Evolutionary conservation across 2,113 vertebrate genomes (phyloP).

Genomic region (Eretmochelys imbricata): DNA sequence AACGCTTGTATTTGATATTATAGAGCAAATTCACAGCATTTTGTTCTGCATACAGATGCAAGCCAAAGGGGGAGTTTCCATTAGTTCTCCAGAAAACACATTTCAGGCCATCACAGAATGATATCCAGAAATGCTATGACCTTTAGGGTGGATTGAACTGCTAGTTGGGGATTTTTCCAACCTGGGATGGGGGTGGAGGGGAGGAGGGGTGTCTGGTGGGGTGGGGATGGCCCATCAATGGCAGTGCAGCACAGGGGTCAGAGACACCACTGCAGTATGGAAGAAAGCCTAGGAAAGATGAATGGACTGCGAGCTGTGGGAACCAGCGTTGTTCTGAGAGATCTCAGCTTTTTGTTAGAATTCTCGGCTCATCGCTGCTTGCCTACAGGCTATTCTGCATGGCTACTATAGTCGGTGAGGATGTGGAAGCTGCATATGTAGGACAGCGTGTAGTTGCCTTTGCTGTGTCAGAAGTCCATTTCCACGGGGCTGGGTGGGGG

Average conservation of each 20-base stretch:
- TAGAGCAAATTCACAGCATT: conserved; percentile 17
- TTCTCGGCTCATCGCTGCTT: not conserved
- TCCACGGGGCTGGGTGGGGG: not conserved
- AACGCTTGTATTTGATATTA: conserved; percentile 45
- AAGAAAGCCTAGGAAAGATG: not conserved
- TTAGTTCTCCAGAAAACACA: not conserved
- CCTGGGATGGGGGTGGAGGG: not conserved
- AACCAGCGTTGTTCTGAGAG: not conserved
- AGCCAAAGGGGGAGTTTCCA: not conserved
- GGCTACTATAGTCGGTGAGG: not conserved
- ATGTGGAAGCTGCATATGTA: not conserved
- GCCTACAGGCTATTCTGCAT: not conserved
- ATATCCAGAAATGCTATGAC: not conserved
- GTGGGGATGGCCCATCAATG: not conserved
- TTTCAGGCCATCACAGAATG: not conserved
- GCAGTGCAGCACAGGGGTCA: not conserved
- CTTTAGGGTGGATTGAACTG: not conserved
- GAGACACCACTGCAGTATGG: not conserved
- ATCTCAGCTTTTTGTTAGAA: not conserved
- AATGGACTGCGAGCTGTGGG: not conserved
- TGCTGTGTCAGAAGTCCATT: not conserved
- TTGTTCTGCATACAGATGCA: not conserved
- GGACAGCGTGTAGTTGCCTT: not conserved
- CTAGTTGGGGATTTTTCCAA: not conserved
- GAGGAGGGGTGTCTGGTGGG: not conserved